Evolutionary conservation across 1,140 invertebrate genomes (phyloP).

Genomic region (Neodiprion lecontei): DNA sequence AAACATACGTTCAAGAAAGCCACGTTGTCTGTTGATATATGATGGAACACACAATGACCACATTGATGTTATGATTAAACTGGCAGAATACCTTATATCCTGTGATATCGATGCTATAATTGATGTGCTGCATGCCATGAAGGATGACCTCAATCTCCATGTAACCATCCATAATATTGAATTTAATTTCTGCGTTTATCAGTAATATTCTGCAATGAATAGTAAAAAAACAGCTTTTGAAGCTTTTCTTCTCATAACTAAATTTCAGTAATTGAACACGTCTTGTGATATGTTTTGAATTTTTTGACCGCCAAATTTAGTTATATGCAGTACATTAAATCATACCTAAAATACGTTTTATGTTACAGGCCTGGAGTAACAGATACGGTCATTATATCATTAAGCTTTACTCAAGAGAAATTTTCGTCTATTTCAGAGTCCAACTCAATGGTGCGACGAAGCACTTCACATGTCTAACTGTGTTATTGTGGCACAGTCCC

Average conservation of each 20-base stretch:
- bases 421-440: constrained; percentile 44
- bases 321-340: neutral
- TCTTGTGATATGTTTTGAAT: constrained; percentile 10
- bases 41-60: constrained; percentile 49
- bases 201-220: too few species aligned
- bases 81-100: constrained; percentile 49
- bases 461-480: constrained; percentile 49
- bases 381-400: constrained; percentile 13
- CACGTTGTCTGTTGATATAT: constrained; percentile 53
- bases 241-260: constrained; percentile 11
- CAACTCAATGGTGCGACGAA: constrained; percentile 50
- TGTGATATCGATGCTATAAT: constrained; percentile 55
- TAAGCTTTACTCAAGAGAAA: constrained; percentile 11
- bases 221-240: constrained; percentile 8
- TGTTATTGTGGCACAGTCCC: constrained; percentile 51
- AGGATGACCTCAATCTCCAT: constrained; percentile 44
- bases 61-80: constrained; percentile 48
- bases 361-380: neutral
- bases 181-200: too few species aligned
- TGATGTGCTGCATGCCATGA: constrained; percentile 48
- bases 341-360: neutral
- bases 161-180: neutral
- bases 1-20: constrained; percentile 29
- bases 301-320: neutral
- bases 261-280: constrained; percentile 16